A percentile compares a stretch with the other conserved stretches of the same genome.
These are phyloP conservation scores for Rhombomys opimus DNA, from an alignment of 2,113 vertebrate genomes.

Conservation along the genomic window DNA sequence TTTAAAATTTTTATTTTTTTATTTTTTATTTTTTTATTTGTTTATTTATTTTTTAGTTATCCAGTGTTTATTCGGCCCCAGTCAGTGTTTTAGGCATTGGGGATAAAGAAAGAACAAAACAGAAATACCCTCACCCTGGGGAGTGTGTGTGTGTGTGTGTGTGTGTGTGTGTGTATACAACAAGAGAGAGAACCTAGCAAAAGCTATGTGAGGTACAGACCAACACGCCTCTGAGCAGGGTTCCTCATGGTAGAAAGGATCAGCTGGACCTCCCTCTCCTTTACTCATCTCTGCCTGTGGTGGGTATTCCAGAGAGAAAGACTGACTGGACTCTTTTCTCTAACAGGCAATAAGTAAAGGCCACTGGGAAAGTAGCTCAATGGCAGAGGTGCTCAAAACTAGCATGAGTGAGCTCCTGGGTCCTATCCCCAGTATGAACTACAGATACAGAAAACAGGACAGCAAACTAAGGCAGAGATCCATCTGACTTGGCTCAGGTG, in stretches of 20 bases:
- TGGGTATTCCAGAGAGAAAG: background rate
- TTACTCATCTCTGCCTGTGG: background rate
- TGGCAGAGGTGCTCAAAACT: background rate
- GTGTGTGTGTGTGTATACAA: background rate
- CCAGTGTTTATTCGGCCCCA: background rate
- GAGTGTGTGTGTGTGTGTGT: background rate
- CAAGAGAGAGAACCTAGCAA: background rate
- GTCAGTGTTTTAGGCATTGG: background rate
- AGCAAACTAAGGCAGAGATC: background rate
- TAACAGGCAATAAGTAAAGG: background rate
- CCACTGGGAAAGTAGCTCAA: background rate
- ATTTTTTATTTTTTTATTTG: no score
- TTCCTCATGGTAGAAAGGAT: background rate
- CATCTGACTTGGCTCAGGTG: background rate
- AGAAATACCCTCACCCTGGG: background rate
- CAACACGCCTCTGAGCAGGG: background rate
- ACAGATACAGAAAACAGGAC: background rate
- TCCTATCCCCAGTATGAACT: background rate
- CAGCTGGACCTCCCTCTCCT: background rate
- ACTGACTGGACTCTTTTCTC: background rate
- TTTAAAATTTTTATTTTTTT: no score
- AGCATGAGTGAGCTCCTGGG: background rate
- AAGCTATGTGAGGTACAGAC: background rate
- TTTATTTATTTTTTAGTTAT: background rate
- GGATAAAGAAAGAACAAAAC: background rate